Conservation (phyloP, 1,140 invertebrate species). For the Carposina sasakii region DNA sequence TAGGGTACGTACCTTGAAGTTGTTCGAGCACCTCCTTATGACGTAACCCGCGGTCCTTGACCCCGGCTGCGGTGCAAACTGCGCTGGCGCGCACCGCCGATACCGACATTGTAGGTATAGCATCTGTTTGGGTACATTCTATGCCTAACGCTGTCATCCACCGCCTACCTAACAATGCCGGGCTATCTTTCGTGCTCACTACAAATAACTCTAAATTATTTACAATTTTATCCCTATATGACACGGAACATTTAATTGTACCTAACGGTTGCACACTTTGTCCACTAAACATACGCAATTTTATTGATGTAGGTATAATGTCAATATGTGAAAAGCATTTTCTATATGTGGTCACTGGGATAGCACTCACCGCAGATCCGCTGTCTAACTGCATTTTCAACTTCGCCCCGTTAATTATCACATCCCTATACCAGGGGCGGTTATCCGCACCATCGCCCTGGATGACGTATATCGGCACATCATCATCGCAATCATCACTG, state of each 20-base stretch:
- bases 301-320: background rate
- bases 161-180: background rate
- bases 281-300: constrained; percentile 5
- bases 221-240: background rate
- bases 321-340: background rate
- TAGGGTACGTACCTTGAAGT: background rate
- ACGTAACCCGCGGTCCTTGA: background rate
- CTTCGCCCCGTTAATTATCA: background rate
- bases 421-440: background rate
- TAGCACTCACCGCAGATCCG: constrained; percentile 3
- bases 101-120: too few relatives aligned
- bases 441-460: too few relatives aligned
- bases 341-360: background rate
- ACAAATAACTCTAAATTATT: background rate
- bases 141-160: too few relatives aligned
- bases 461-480: too few relatives aligned
- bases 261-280: constrained; percentile 5
- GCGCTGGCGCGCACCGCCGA: background rate
- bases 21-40: background rate
- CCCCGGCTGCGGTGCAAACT: background rate
- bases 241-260: background rate
- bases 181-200: background rate
- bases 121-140: too few relatives aligned
- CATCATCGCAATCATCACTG: too few relatives aligned
- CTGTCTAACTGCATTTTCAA: background rate